phyloP scores from a whole-genome alignment of 2,113 vertebrate genomes.

The Semicossyphus pulcher region DNA sequence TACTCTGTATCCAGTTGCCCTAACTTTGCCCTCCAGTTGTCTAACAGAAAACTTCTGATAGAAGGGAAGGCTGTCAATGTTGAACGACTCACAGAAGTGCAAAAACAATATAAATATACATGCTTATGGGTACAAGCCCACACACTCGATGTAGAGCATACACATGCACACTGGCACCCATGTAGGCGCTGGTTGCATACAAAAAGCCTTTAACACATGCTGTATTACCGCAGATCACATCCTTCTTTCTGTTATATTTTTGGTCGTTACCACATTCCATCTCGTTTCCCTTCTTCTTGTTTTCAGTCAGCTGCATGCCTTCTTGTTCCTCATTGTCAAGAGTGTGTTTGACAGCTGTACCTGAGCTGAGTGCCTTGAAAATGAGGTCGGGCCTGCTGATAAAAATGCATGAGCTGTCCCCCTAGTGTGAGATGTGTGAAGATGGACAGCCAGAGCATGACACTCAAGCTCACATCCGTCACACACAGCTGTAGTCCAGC shows the following conservation, averaged over 20 bases:
- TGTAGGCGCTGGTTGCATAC: not conserved
- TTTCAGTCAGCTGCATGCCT: not conserved
- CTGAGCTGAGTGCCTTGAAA: constrained; percentile 46
- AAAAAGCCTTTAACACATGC: not conserved
- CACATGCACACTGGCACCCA: not conserved
- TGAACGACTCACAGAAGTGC: constrained; percentile 57
- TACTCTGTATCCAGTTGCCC: constrained; percentile 41
- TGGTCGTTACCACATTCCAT: not conserved
- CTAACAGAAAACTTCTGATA: constrained; percentile 51
- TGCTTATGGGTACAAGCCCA: constrained; percentile 1
- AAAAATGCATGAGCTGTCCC: constrained; percentile 73
- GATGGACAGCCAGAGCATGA: constrained; percentile 56
- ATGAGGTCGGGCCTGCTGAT: constrained; percentile 62
- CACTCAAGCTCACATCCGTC: constrained; percentile 63
- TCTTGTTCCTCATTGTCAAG: constrained; percentile 35
- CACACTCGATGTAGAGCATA: constrained; percentile 14
- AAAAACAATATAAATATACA: constrained; percentile 16
- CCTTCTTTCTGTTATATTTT: not conserved
- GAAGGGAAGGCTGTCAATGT: constrained; percentile 59
- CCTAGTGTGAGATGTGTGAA: constrained; percentile 47
- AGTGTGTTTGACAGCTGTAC: constrained; percentile 54
- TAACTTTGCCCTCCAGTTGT: constrained; percentile 56
- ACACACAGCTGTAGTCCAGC: constrained; percentile 51
- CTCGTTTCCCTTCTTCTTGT: not conserved
- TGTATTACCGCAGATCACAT: not conserved